Evolutionary conservation across 2,888 invertebrate species (phyloP), one percentile per base, ranked within the genome.

Genomic region (Meliscaeva auricollis): DNA sequence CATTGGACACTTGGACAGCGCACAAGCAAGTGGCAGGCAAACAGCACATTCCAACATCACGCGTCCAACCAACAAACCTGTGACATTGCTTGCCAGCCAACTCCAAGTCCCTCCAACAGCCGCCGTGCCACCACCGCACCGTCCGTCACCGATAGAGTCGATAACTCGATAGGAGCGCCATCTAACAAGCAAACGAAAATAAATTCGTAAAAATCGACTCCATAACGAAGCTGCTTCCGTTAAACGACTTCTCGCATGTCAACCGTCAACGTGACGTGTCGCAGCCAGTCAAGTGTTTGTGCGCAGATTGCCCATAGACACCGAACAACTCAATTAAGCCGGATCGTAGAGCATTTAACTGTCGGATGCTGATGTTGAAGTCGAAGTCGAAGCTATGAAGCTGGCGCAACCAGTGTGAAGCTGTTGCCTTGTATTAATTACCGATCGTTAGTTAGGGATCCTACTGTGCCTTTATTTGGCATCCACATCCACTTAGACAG

Each of bases 371-470:
- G 68, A 48, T 20, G 20, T 32, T 6, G 66, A 22, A 35, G 66
- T 35, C n/a, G 8, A 38, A 35, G 73, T 30, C 52, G 26, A 8
- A 5, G 15, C 54, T 32, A 54, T 54, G 54, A 54, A 32, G 41
- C 56, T 54, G 46, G 38, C 48, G 62, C 35, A 60, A 60, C 70
- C 82, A 74, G 82, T 82, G 77, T 74, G 64, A 81, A 56, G 44
- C 78, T 87, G 87, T 83, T 87, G 66, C 76, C 84, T 88, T 84
- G 87, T 87, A 87, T 87, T 88, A 88, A 88, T 87, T 88, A 85
- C 79, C 50, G 81, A 87, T 87, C 87, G 87, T 87, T 87, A 87
- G 74, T 74, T 85, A 32, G 72, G 35, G 80, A 87, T 87, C 88
- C 88, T 87, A 87, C 87, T 87, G 87, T 76, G 76, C 62, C 85